phyloP scores from a whole-genome alignment of 2,113 vertebrate species.

The Melanerpes aurifrons region DNA sequence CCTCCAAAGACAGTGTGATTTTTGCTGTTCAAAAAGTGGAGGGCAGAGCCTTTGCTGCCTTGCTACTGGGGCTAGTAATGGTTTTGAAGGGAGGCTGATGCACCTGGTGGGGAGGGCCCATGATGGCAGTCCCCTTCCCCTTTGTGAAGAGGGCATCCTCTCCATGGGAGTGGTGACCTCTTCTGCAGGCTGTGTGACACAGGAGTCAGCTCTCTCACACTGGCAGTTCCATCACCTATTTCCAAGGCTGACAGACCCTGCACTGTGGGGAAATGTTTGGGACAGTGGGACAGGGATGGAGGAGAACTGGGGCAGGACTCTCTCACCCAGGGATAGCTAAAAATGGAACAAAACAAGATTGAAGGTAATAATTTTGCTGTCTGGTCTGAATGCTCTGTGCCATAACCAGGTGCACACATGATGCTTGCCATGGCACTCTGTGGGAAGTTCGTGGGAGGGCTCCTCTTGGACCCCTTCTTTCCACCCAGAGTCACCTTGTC shows the following conservation, averaged over 20 bases:
- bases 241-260: not conserved
- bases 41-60: not conserved
- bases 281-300: not conserved
- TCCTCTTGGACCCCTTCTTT: not conserved
- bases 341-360: not conserved
- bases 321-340: not conserved
- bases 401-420: not conserved
- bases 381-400: not conserved
- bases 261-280: not conserved
- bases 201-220: not conserved
- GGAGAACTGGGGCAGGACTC: not conserved
- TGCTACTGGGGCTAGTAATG: no score
- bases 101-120: no score
- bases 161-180: not conserved
- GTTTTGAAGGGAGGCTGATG: not conserved
- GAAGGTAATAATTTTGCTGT: not conserved
- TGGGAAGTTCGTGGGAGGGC: accelerated
- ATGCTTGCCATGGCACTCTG: not conserved
- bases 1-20: not conserved
- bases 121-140: not conserved
- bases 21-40: not conserved
- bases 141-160: accelerated
- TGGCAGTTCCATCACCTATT: not conserved
- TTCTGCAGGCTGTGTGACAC: not conserved
- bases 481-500: not conserved